Base-by-base conservation (phyloP, 2,797 vertebrate genomes). In the Acipenser oxyrinchus region DNA sequence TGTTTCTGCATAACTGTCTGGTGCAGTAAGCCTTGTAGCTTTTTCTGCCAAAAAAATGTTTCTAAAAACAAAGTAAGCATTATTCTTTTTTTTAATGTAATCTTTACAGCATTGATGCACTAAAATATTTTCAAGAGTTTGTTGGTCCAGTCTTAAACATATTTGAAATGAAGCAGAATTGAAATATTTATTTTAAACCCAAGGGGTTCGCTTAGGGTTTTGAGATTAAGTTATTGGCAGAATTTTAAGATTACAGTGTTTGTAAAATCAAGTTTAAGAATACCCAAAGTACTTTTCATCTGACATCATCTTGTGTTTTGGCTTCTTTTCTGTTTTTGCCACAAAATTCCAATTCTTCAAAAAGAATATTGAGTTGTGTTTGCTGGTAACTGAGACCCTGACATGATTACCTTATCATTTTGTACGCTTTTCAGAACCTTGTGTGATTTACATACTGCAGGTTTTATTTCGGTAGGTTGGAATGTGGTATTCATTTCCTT, bases 321-420 rank as follows among this genome's bases (percentile, higher is more conserved):
- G 7, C 10, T n/a, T 13, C 55, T 58, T 58, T n/a, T 58, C 12
- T 58, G 11, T n/a, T n/a, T 58, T 58, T 11, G 3, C 11, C 55
- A 58, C 2, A 58, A 58, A 58, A 57, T 58, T n/a, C 7, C 3
- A 58, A 15, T n/a, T 11, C 2, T 58, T 58, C 10, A n/a, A n/a
- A 58, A 58, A 58, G 12, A 13, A 6, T 11, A 58, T 37, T 11
- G 13, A 11, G 15, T 48, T 37, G 9, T 51, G 13, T 63, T 55
- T 55, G 50, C 53, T 12, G n/a, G 60, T 61, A 68, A n/a, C 66
- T 57, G 23, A 68, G 53, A n/a, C 62, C 12, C 60, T 53, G 23
- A 60, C 60, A 52, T 4, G 11, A 37, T 62, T 15, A 48, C 18
- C 51, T 68, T 68, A 52, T 62, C 6, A 60, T 66, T 49, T 66